Conservation (phyloP, 2,113 vertebrate species). For the Hyaena hyaena region DNA sequence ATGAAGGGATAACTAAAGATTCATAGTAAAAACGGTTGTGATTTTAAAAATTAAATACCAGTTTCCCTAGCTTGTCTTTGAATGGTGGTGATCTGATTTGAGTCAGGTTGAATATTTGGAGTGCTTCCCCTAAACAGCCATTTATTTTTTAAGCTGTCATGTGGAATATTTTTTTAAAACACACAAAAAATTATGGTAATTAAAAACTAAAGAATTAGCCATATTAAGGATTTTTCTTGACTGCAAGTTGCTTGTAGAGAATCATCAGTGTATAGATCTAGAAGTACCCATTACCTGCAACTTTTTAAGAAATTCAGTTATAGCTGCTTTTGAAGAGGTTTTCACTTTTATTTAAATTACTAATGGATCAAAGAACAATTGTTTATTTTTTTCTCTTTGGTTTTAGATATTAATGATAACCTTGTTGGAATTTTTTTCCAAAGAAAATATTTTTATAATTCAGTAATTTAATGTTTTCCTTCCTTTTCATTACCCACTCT, state of each 20-base stretch:
- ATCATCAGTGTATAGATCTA: slow-evolving; percentile 59
- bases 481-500: slow-evolving; percentile 75
- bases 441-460: slow-evolving; percentile 89
- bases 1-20: slow-evolving; percentile 30
- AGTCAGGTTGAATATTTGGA: slow-evolving; percentile 46
- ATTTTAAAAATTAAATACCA: not conserved
- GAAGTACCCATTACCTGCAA: slow-evolving; percentile 68
- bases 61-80: not conserved
- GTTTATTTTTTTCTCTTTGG: slow-evolving; percentile 82
- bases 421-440: slow-evolving; percentile 82
- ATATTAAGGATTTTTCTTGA: slow-evolving; percentile 67
- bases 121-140: slow-evolving; percentile 59
- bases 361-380: slow-evolving; percentile 83
- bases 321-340: slow-evolving; percentile 84
- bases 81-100: slow-evolving; percentile 48
- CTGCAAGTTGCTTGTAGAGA: slow-evolving; percentile 55
- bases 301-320: slow-evolving; percentile 82
- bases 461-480: slow-evolving; percentile 77
- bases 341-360: slow-evolving; percentile 83
- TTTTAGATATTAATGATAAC: slow-evolving; percentile 86
- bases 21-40: slow-evolving; percentile 6
- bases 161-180: slow-evolving; percentile 77
- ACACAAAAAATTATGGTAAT: slow-evolving; percentile 73
- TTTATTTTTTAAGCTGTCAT: slow-evolving; percentile 75
- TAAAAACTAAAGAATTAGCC: slow-evolving; percentile 66